These are phyloP conservation scores for Diarsia brunnea DNA, from an alignment of 2,888 invertebrate genomes.

Conservation along the genomic window DNA sequence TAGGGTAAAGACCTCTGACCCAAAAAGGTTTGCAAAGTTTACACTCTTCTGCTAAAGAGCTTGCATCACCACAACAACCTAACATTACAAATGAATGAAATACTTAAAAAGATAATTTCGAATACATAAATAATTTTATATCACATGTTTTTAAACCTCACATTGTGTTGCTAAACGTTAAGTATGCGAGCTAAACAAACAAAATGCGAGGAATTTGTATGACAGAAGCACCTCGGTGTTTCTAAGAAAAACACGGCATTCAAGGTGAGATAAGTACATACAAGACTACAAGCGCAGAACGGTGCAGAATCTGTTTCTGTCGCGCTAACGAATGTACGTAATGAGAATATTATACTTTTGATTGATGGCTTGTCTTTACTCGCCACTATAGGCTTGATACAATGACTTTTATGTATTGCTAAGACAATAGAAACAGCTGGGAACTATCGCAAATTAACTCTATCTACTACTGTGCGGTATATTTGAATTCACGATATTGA, in stretches of 20 bases:
- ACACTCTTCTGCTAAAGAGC: slow-evolving; percentile 11
- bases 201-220: slow-evolving; percentile 77
- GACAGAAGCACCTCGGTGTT: slow-evolving; percentile 74
- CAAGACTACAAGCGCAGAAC: slow-evolving; percentile 67
- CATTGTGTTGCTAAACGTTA: slow-evolving; percentile 52
- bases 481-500: not conserved
- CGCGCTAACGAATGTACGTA: slow-evolving; percentile 56
- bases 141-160: slow-evolving; percentile 22
- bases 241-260: slow-evolving; percentile 76
- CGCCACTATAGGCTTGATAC: not conserved
- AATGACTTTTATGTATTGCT: slow-evolving; percentile 7
- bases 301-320: slow-evolving; percentile 65
- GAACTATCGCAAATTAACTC: not conserved
- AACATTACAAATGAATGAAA: not conserved
- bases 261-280: slow-evolving; percentile 80
- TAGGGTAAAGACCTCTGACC: slow-evolving; percentile 17
- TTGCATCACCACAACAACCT: slow-evolving; percentile 14
- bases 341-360: slow-evolving; percentile 51
- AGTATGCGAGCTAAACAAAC: slow-evolving; percentile 70
- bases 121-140: slow-evolving; percentile 36
- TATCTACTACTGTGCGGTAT: not conserved
- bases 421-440: not conserved
- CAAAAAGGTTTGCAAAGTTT: not conserved
- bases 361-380: slow-evolving; percentile 50
- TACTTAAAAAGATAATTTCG: slow-evolving; percentile 1